phyloP scores from a whole-genome alignment of 2,888 invertebrate species.

The Hoplodrina blanda region DNA sequence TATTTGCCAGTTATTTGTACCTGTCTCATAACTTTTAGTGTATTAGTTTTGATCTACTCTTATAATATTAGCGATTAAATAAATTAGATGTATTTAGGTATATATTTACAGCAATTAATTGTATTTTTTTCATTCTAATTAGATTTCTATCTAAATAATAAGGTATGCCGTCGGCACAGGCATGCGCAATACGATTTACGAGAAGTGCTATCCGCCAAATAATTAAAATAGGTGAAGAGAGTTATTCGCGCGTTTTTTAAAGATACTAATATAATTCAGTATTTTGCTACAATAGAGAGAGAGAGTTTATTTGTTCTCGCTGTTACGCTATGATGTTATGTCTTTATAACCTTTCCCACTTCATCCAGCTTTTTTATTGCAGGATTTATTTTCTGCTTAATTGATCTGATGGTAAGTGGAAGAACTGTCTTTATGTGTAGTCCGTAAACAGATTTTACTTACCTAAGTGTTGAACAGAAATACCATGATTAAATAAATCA shows the following conservation, averaged over 20 bases:
- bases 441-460: too few relatives aligned
- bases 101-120: not conserved
- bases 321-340: not conserved
- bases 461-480: not conserved
- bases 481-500: too few relatives aligned
- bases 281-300: not conserved
- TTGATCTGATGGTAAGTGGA: too few relatives aligned
- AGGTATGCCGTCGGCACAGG: not conserved
- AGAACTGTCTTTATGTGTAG: too few relatives aligned
- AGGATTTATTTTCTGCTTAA: not conserved
- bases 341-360: too few relatives aligned
- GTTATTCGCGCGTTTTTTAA: not conserved
- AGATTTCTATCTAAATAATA: not conserved
- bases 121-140: slow-evolving; percentile 1
- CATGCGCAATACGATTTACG: not conserved
- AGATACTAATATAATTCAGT: not conserved
- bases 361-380: too few relatives aligned
- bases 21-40: slow-evolving; percentile 7
- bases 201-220: not conserved
- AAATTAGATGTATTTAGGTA: not conserved
- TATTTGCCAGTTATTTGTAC: slow-evolving; percentile 27
- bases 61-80: not conserved
- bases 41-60: not conserved
- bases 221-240: not conserved
- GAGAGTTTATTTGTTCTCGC: not conserved